Conservation (phyloP, 2,888 invertebrate genomes). For the Automeris io region DNA sequence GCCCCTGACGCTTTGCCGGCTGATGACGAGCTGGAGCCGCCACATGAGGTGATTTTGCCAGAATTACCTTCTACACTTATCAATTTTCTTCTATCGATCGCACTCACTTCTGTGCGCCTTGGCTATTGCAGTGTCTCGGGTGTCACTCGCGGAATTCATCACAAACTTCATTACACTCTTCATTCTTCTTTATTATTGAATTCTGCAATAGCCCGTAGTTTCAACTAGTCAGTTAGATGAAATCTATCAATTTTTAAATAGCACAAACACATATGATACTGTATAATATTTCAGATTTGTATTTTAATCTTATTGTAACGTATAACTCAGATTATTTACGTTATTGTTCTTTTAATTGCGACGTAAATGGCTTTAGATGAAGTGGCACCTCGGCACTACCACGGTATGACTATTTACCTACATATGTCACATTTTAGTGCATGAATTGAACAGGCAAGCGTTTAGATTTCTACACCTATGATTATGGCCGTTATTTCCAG, state of each 20-base stretch:
- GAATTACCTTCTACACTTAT: conserved; percentile 69
- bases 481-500: conserved; percentile 72
- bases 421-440: conserved; percentile 53
- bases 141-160: conserved; percentile 51
- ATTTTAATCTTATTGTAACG: neutral
- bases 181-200: conserved; percentile 10
- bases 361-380: conserved; percentile 30
- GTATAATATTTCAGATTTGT: too few species aligned
- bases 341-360: conserved; percentile 9
- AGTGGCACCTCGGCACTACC: conserved; percentile 60
- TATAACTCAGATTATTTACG: neutral
- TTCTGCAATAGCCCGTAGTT: conserved; percentile 11
- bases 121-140: conserved; percentile 53
- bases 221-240: conserved; percentile 6
- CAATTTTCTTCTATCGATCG: conserved; percentile 42
- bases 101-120: conserved; percentile 61
- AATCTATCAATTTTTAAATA: too few species aligned
- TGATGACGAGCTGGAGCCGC: conserved; percentile 66
- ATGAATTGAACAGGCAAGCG: conserved; percentile 59
- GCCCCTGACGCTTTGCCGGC: conserved; percentile 56
- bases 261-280: too few species aligned
- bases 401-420: conserved; percentile 31
- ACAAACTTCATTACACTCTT: conserved; percentile 13
- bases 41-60: conserved; percentile 76
- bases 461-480: conserved; percentile 48